These are phyloP conservation scores for Osedax fenrisi DNA, from an alignment of 2,888 invertebrate genomes.

Conservation along the genomic window DNA sequence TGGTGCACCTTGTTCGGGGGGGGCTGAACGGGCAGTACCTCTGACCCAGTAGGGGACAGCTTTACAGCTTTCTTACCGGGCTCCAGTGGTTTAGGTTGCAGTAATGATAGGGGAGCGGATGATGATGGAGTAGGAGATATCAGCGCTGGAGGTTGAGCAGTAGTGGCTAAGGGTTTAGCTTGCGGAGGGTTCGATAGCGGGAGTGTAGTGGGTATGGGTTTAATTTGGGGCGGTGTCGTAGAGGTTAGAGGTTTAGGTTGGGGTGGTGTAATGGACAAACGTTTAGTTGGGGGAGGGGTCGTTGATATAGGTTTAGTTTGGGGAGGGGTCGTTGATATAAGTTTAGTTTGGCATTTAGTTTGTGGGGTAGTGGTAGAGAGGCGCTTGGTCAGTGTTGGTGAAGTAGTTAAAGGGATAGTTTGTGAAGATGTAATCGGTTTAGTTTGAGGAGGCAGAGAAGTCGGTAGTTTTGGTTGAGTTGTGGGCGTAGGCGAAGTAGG, in stretches of 20 bases:
- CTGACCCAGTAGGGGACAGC: no score
- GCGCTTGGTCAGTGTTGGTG: background rate
- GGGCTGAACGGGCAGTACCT: no score
- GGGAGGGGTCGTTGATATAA: background rate
- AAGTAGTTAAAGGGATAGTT: background rate
- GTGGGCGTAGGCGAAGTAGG: no score
- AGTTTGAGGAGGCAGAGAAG: no score
- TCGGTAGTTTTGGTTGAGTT: no score
- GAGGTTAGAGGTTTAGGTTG: background rate
- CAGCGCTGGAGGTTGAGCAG: background rate
- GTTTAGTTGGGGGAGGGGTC: background rate
- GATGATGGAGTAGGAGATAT: background rate
- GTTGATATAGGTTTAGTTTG: background rate
- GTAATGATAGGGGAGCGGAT: background rate
- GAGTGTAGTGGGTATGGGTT: background rate
- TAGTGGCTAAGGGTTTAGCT: no score
- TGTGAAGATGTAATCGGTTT: no score
- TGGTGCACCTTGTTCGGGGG: no score
- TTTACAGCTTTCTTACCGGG: no score
- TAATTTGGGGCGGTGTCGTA: no score
- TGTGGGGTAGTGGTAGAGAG: background rate
- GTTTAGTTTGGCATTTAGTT: background rate
- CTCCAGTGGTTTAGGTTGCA: background rate
- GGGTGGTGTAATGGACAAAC: background rate
- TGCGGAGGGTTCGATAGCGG: background rate